phyloP scores from a whole-genome alignment of 2,888 invertebrate species.

The Allacma fusca region DNA sequence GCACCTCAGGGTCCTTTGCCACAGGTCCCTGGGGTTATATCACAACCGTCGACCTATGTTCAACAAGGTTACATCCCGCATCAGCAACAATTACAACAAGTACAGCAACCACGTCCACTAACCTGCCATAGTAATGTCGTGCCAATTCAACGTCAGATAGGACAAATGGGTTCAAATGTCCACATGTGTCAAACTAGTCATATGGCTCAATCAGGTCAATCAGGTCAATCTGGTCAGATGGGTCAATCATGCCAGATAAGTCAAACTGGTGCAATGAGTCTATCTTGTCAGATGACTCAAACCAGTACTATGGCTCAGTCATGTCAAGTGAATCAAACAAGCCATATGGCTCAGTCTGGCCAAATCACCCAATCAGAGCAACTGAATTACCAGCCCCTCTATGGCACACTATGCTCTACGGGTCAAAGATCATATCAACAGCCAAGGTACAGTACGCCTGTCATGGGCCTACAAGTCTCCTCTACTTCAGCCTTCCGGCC shows the following conservation, averaged over 20 bases:
- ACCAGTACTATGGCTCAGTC: too few species aligned
- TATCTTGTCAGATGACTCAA: too few species aligned
- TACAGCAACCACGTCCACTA: constrained; percentile 16
- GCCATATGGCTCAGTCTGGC: too few species aligned
- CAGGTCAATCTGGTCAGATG: too few species aligned
- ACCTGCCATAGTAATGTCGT: constrained; percentile 34
- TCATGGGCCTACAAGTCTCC: constrained; percentile 21
- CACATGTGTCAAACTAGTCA: too few species aligned
- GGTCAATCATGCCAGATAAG: too few species aligned
- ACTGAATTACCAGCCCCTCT: constrained; percentile 46
- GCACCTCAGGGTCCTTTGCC: constrained; percentile 17
- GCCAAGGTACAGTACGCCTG: not conserved
- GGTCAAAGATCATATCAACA: not conserved
- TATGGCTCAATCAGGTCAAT: too few species aligned
- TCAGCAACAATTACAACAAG: constrained; percentile 43
- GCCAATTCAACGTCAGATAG: too few species aligned
- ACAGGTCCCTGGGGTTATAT: not conserved
- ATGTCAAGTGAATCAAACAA: too few species aligned
- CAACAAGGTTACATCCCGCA: not conserved
- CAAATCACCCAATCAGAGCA: constrained; percentile 46
- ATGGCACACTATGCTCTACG: constrained; percentile 10
- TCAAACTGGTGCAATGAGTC: too few species aligned
- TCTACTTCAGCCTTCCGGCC: constrained; percentile 43
- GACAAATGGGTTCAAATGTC: too few species aligned
- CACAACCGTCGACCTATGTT: not conserved